Conservation (phyloP, 2,888 invertebrate genomes). For the Conomelus anceps region DNA sequence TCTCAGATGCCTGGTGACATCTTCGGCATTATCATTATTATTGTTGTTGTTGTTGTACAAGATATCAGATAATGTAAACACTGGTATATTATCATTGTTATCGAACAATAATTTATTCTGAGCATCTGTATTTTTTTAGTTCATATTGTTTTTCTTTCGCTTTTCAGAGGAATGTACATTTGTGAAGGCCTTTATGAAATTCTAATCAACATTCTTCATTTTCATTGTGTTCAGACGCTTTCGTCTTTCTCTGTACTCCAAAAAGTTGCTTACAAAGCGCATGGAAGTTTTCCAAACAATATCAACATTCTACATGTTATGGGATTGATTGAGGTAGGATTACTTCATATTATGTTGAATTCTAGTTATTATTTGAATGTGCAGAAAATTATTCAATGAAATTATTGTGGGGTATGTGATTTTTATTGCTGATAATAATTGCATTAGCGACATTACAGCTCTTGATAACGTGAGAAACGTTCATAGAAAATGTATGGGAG, state of each 20-base stretch:
- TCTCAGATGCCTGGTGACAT: no score
- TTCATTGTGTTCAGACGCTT: slow-evolving; percentile 30
- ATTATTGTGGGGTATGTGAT: no score
- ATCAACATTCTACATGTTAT: slow-evolving; percentile 48
- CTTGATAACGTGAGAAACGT: no score
- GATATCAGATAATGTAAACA: no score
- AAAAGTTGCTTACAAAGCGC: slow-evolving; percentile 41
- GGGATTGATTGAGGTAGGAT: slow-evolving; percentile 45
- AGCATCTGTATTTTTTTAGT: slow-evolving; percentile 69
- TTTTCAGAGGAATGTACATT: slow-evolving; percentile 31
- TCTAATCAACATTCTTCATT: slow-evolving; percentile 41
- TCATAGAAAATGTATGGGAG: no score
- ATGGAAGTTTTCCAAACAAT: slow-evolving; percentile 53
- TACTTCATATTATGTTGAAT: not conserved
- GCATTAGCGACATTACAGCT: no score
- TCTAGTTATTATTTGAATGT: not conserved
- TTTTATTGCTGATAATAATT: no score
- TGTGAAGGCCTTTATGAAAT: slow-evolving; percentile 45
- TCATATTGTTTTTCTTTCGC: slow-evolving; percentile 46
- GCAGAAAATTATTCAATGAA: no score
- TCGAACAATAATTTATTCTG: slow-evolving; percentile 35
- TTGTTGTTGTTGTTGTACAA: no score
- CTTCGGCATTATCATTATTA: no score
- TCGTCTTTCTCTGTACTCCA: slow-evolving; percentile 27
- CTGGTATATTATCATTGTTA: not conserved